Conservation (phyloP, 2,113 vertebrate species). For the Odocoileus hemionus region DNA sequence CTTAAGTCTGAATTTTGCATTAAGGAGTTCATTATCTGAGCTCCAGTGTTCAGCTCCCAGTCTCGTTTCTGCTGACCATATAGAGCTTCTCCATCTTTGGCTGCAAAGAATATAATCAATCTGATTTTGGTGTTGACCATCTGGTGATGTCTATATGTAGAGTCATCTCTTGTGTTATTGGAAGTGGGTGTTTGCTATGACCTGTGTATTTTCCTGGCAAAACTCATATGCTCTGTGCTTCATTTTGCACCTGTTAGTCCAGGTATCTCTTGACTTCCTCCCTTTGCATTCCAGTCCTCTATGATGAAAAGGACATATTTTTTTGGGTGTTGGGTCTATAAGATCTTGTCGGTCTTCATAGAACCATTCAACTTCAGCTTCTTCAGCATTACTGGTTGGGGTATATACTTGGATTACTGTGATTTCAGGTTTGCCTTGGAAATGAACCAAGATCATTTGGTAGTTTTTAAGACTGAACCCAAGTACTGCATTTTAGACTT, state of each 20-base stretch:
- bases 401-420: neutral
- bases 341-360: neutral
- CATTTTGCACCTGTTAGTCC: neutral
- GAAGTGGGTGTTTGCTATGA: neutral
- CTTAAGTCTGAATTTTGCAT: neutral
- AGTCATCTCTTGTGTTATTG: neutral
- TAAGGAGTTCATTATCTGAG: neutral
- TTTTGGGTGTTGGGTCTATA: neutral
- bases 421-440: neutral
- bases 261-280: neutral
- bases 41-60: neutral
- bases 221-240: neutral
- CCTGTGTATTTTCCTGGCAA: neutral
- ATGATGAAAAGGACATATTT: neutral
- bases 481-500: neutral
- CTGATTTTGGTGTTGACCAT: neutral
- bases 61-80: neutral
- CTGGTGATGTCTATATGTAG: neutral
- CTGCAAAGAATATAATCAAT: neutral
- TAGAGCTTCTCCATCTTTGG: neutral
- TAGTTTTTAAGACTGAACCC: neutral
- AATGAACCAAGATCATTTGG: neutral
- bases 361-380: neutral
- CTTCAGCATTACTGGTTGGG: neutral
- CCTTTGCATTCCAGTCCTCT: neutral